Conservation (phyloP, 2,888 invertebrate species). For the Podotricha telesiphe region DNA sequence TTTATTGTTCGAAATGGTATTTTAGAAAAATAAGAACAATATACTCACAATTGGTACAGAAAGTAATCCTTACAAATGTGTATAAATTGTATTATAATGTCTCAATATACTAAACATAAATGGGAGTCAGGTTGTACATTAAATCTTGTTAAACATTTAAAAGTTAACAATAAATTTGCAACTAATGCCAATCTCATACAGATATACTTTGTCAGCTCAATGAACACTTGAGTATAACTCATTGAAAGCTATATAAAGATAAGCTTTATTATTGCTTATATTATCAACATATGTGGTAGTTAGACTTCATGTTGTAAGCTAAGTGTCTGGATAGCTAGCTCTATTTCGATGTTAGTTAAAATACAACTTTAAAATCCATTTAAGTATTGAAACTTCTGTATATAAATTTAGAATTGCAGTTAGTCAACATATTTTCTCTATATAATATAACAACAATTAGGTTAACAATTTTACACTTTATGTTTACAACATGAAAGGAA, state of each 20-base stretch:
- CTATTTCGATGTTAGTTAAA: not conserved
- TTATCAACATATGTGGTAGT: constrained; percentile 37
- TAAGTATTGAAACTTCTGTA: not conserved
- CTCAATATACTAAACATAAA: constrained; percentile 25
- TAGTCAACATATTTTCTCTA: constrained; percentile 4
- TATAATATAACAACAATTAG: constrained; percentile 20
- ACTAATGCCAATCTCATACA: constrained; percentile 36
- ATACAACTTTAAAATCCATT: constrained; percentile 6
- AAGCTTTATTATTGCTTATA: constrained; percentile 39
- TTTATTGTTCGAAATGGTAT: not conserved
- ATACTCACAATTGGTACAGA: not conserved
- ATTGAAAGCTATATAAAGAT: constrained; percentile 36
- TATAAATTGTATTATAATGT: constrained; percentile 21
- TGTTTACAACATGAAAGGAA: constrained; percentile 33
- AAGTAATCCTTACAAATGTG: constrained; percentile 9
- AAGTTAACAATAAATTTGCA: constrained; percentile 45
- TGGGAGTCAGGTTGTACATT: constrained; percentile 43
- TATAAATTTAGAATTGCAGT: constrained; percentile 10
- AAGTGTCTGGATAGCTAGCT: constrained; percentile 2
- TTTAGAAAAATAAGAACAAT: not conserved
- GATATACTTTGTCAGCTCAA: constrained; percentile 33
- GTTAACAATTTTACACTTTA: constrained; percentile 18
- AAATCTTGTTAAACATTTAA: constrained; percentile 44
- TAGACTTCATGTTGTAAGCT: constrained; percentile 34
- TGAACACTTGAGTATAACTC: constrained; percentile 36